These are phyloP conservation scores for Eilema depressum DNA, from an alignment of 2,888 invertebrate genomes.

Conservation along the genomic window DNA sequence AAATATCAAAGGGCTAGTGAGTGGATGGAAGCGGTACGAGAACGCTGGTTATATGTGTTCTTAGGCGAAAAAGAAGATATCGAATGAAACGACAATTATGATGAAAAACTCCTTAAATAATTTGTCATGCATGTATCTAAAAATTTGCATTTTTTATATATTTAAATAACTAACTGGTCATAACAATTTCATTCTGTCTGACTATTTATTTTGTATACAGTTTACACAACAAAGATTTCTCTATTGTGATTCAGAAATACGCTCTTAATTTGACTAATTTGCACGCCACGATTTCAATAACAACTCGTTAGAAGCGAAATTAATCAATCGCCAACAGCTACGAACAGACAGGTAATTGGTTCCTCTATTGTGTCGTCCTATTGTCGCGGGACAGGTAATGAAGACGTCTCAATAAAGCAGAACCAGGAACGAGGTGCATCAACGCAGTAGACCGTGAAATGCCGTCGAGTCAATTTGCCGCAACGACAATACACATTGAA, in stretches of 20 bases:
- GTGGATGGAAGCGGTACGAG: neutral
- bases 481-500: conserved; percentile 68
- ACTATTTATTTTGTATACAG: neutral
- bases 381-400: conserved; percentile 57
- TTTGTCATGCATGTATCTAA: too few relatives aligned
- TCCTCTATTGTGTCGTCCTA: conserved; percentile 43
- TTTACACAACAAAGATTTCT: neutral
- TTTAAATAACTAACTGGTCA: neutral
- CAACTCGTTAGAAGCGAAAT: conserved; percentile 22
- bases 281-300: neutral
- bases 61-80: neutral
- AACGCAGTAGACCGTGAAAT: conserved; percentile 78
- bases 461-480: conserved; percentile 78
- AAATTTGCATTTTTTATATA: too few relatives aligned
- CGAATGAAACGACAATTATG: neutral
- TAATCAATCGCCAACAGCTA: conserved; percentile 31
- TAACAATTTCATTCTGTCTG: neutral
- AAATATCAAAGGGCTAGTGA: neutral
- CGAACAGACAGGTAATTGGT: conserved; percentile 45
- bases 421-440: conserved; percentile 68
- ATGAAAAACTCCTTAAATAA: neutral
- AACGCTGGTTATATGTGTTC: neutral
- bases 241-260: neutral
- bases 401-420: conserved; percentile 66
- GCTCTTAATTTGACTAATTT: neutral